phyloP scores from a whole-genome alignment of 2,113 vertebrate genomes.

The Enhydra lutris region DNA sequence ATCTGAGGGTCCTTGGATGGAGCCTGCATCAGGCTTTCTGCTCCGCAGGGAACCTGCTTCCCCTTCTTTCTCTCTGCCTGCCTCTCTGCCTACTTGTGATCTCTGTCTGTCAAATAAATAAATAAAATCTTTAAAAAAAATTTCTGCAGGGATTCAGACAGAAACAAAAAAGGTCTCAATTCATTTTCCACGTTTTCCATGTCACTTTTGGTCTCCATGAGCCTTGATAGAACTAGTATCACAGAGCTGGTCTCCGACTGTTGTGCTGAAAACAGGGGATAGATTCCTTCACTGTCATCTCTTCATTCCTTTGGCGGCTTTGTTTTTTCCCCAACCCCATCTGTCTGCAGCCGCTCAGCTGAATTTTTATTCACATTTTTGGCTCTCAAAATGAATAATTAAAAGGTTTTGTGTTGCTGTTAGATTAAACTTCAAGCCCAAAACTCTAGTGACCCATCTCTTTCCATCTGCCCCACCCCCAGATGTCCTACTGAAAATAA shows the following conservation, averaged over 20 bases:
- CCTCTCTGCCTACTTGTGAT: too few species aligned
- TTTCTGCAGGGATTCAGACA: not conserved
- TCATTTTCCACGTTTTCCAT: not conserved
- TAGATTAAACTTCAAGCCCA: not conserved
- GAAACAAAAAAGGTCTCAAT: not conserved
- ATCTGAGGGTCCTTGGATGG: too few species aligned
- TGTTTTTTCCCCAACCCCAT: not conserved
- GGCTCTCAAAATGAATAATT: constrained; percentile 50
- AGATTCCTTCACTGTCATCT: not conserved
- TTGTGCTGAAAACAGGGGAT: not conserved
- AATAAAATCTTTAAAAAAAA: too few species aligned
- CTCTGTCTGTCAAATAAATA: too few species aligned
- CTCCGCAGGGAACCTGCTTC: too few species aligned
- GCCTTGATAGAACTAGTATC: not conserved
- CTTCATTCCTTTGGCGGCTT: not conserved
- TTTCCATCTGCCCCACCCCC: not conserved
- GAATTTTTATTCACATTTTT: not conserved
- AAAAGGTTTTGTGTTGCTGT: not conserved
- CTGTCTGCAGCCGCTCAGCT: constrained; percentile 26
- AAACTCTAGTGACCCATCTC: not conserved
- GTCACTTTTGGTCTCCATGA: not conserved
- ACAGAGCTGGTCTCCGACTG: not conserved
- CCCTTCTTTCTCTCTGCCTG: too few species aligned
- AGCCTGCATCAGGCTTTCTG: too few species aligned
- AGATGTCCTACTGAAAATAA: not conserved